Percentiles rank a stretch among this genome's conserved stretches.
phyloP scores from a whole-genome alignment of 2,113 vertebrate species.

The Tragelaphus buxtoni region DNA sequence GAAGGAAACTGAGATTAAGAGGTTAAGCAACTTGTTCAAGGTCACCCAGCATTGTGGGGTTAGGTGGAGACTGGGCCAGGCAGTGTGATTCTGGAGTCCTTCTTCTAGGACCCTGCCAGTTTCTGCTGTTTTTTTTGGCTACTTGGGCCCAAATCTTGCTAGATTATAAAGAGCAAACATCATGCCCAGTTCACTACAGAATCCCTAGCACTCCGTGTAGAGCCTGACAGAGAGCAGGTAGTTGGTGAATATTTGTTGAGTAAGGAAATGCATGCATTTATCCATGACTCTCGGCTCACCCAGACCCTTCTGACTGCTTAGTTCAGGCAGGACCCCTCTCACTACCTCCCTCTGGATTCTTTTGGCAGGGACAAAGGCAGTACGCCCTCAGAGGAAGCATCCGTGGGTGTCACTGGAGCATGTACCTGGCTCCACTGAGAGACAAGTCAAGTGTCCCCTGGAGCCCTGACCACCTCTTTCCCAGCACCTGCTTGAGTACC shows the following conservation, averaged over 20 bases:
- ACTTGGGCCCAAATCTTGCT: not conserved
- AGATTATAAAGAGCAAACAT: not conserved
- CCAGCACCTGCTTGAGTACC: not conserved
- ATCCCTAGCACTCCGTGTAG: not conserved
- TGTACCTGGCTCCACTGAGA: not conserved
- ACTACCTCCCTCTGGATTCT: not conserved
- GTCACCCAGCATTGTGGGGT: not conserved
- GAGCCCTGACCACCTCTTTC: not conserved
- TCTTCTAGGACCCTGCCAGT: not conserved
- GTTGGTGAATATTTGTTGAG: not conserved
- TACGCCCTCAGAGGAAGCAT: not conserved
- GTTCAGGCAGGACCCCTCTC: not conserved
- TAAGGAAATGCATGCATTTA: not conserved
- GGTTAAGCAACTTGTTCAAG: not conserved
- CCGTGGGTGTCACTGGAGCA: not conserved
- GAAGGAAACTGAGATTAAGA: not conserved
- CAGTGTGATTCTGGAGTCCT: not conserved
- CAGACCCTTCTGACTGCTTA: not conserved
- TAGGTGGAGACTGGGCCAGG: not conserved
- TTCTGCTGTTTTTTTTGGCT: not conserved
- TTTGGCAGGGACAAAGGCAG: not conserved
- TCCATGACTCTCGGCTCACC: not conserved
- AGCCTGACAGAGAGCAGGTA: not conserved
- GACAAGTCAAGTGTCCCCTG: conserved; percentile 32
- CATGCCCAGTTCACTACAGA: not conserved